These are phyloP conservation scores for Cryptotermes secundus DNA, from an alignment of 1,140 invertebrate genomes.

Conservation along the genomic window DNA sequence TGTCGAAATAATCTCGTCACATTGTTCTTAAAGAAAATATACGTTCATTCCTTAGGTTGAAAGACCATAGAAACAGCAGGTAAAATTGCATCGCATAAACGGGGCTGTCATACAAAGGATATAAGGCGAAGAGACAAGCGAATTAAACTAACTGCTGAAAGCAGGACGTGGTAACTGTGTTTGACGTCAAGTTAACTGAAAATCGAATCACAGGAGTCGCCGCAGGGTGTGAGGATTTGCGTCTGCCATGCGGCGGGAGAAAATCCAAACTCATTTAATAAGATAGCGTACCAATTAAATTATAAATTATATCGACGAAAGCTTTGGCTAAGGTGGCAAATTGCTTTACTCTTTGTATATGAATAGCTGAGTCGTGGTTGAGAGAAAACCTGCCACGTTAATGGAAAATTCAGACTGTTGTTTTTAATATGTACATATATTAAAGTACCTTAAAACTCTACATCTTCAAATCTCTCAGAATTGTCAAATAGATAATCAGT, in stretches of 20 bases:
- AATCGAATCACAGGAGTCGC: not conserved
- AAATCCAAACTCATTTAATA: constrained; percentile 20
- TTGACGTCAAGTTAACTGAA: not conserved
- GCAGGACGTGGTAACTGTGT: not conserved
- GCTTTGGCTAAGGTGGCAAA: not conserved
- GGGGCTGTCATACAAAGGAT: not conserved
- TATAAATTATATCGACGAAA: not conserved
- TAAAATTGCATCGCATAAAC: not conserved
- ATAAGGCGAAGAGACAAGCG: not conserved
- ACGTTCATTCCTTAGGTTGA: too few relatives aligned
- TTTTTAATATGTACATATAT: too few relatives aligned
- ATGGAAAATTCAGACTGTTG: too few relatives aligned
- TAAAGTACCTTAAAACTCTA: too few relatives aligned
- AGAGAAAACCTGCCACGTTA: too few relatives aligned
- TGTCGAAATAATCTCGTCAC: too few relatives aligned
- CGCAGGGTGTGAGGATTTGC: not conserved
- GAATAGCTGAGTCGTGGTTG: not conserved
- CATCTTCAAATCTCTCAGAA: too few relatives aligned
- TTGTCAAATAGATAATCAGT: too few relatives aligned
- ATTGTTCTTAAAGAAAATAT: too few relatives aligned
- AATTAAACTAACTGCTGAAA: not conserved
- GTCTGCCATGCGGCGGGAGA: not conserved
- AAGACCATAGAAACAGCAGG: too few relatives aligned
- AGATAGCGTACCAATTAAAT: constrained; percentile 14
- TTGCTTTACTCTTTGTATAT: not conserved